phyloP scores from a whole-genome alignment of 2,888 invertebrate species.

The Eledona agricola region DNA sequence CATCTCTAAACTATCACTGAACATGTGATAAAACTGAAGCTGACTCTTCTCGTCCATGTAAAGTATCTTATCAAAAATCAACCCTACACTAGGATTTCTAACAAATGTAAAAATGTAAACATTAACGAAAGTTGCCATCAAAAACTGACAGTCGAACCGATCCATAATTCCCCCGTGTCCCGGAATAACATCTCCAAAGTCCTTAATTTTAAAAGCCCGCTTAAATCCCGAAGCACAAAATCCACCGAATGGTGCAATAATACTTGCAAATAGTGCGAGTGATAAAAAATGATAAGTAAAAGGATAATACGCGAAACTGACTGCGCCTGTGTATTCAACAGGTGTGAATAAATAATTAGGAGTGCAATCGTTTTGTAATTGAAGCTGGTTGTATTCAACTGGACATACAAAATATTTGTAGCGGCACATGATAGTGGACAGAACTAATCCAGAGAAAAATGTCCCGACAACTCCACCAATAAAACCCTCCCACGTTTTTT shows the following conservation, averaged over 20 bases:
- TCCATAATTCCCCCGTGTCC: slow-evolving; percentile 99
- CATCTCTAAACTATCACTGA: slow-evolving; percentile 81
- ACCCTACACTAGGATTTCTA: slow-evolving; percentile 88
- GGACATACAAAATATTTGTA: slow-evolving; percentile 51
- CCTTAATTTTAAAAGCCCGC: slow-evolving; percentile 96
- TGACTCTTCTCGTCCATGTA: slow-evolving; percentile 92
- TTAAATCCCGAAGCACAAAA: slow-evolving; percentile 99
- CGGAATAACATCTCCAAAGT: slow-evolving; percentile 98
- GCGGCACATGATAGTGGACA: slow-evolving; percentile 59
- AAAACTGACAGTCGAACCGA: slow-evolving; percentile 98
- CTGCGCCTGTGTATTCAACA: slow-evolving; percentile 32
- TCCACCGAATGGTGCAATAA: slow-evolving; percentile 99
- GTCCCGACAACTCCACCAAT: slow-evolving; percentile 96
- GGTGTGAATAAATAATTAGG: slow-evolving; percentile 46
- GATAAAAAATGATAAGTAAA: slow-evolving; percentile 94
- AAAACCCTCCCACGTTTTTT: slow-evolving; percentile 99
- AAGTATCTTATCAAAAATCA: slow-evolving; percentile 89
- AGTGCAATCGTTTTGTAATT: slow-evolving; percentile 44
- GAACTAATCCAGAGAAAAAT: slow-evolving; percentile 85
- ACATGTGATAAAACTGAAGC: slow-evolving; percentile 83
- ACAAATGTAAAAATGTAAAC: slow-evolving; percentile 98
- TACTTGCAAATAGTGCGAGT: slow-evolving; percentile 94
- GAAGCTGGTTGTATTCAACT: slow-evolving; percentile 61
- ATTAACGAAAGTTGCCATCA: slow-evolving; percentile 99
- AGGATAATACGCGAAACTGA: slow-evolving; percentile 79